A percentile compares a stretch with the other conserved stretches of the same genome.
Conservation (phyloP, 2,113 vertebrate species). For the Microcebus murinus region DNA sequence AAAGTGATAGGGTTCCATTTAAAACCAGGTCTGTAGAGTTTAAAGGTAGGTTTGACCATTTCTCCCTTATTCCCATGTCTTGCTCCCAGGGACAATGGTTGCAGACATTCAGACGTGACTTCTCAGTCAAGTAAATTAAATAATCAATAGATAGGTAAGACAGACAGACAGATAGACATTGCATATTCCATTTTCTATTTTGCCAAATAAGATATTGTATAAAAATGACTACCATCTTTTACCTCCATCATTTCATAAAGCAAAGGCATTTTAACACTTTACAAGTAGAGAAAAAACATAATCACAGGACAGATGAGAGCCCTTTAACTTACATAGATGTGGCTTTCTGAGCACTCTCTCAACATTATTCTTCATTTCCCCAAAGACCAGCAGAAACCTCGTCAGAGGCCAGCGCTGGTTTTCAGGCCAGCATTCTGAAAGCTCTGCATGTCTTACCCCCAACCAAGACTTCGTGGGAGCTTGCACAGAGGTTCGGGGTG, state of each 20-base stretch:
- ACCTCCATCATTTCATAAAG: not conserved
- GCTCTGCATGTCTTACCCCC: not conserved
- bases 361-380: not conserved
- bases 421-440: not conserved
- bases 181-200: not conserved
- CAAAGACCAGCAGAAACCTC: not conserved
- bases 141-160: not conserved
- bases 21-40: not conserved
- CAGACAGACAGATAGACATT: not conserved
- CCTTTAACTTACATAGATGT: conserved; percentile 21
- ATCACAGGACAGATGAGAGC: not conserved
- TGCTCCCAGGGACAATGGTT: not conserved
- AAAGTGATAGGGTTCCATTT: not conserved
- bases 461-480: not conserved
- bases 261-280: not conserved
- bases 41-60: no score
- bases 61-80: not conserved
- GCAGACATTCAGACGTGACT: not conserved
- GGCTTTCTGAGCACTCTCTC: not conserved
- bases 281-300: not conserved
- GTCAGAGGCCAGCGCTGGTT: not conserved
- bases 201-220: not conserved
- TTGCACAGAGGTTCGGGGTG: not conserved
- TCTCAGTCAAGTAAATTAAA: not conserved
- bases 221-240: not conserved